Evolutionary conservation across 2,113 vertebrate species (phyloP).

Genomic region (Vulpes ferrilata): DNA sequence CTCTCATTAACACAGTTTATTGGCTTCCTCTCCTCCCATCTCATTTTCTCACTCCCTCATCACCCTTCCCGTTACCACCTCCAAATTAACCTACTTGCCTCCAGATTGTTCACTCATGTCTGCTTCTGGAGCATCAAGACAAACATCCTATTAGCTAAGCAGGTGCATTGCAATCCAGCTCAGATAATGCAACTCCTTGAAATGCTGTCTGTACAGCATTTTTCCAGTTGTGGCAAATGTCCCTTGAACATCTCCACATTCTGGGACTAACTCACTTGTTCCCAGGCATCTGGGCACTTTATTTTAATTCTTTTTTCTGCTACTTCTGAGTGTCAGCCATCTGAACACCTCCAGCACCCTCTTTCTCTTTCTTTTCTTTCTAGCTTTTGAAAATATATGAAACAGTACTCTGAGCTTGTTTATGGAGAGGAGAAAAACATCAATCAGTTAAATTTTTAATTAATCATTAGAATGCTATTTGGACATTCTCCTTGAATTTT

Average conservation of each 20-base stretch:
- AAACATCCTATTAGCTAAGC: neutral
- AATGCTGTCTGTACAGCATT: neutral
- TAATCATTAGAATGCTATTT: neutral
- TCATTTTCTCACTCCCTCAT: neutral
- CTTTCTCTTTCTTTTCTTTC: neutral
- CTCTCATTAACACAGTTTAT: neutral
- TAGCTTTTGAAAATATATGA: neutral
- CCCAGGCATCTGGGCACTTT: neutral
- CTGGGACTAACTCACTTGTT: neutral
- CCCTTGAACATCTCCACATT: neutral
- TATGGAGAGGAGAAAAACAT: neutral
- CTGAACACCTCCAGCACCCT: neutral
- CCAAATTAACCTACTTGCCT: neutral
- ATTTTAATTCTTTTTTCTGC: neutral
- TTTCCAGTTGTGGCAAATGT: neutral
- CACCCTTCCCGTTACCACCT: neutral
- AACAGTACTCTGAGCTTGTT: neutral
- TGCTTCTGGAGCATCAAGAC: neutral
- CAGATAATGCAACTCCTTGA: neutral
- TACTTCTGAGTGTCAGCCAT: neutral
- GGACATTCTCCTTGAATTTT: neutral
- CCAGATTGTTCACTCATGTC: neutral
- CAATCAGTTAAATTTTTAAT: neutral
- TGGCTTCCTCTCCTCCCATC: neutral
- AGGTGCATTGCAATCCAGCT: neutral